A percentile compares a stretch with the other conserved stretches of the same genome.
phyloP scores from a whole-genome alignment of 2,113 vertebrate species.

The Calidris pugnax region DNA sequence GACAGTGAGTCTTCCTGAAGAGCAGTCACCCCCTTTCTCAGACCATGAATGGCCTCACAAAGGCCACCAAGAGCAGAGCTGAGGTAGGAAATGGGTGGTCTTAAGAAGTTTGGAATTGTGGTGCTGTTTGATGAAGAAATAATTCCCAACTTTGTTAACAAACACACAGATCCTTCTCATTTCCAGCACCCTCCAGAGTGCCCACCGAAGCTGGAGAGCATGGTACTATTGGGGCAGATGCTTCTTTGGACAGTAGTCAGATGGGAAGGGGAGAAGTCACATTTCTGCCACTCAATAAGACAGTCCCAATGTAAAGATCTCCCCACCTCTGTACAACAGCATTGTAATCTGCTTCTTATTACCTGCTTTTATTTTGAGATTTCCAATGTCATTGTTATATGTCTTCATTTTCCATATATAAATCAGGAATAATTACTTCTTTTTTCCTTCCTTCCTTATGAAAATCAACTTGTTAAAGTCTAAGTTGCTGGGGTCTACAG shows the following conservation, averaged over 20 bases:
- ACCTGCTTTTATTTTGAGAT: background rate
- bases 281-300: background rate
- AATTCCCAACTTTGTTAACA: background rate
- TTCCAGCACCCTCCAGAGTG: background rate
- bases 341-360: background rate
- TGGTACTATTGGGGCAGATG: fast-evolving
- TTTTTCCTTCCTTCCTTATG: background rate
- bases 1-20: background rate
- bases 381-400: background rate
- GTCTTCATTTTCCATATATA: background rate
- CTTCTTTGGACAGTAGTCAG: background rate
- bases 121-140: background rate
- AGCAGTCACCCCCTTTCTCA: background rate
- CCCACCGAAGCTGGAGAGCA: background rate
- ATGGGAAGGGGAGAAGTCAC: background rate
- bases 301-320: background rate
- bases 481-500: background rate
- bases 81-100: background rate
- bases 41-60: background rate
- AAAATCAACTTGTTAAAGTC: background rate
- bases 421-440: background rate
- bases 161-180: background rate
- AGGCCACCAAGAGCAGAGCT: background rate
- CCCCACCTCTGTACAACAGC: background rate
- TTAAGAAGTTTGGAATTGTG: background rate